Evolutionary conservation across 1,140 invertebrate species (phyloP).

Genomic region (Lucilia sericata): DNA sequence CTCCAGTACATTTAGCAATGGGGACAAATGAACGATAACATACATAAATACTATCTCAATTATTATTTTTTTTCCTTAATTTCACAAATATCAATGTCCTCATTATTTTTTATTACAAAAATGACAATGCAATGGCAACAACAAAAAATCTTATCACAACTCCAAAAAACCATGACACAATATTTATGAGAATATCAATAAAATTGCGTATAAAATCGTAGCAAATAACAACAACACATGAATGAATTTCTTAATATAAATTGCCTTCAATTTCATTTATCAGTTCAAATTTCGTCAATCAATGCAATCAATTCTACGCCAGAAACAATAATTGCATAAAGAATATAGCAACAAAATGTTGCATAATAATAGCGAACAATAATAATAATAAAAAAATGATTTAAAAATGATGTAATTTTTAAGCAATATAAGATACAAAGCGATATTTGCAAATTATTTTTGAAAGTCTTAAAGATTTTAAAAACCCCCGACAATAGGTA

Average conservation of each 20-base stretch:
- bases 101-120: background rate
- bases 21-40: too few species aligned
- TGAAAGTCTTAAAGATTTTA: too few species aligned
- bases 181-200: background rate
- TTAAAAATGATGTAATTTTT: background rate
- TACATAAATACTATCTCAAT: too few species aligned
- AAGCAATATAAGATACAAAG: too few species aligned
- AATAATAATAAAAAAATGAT: background rate
- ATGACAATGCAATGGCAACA: background rate
- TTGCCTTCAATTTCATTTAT: constrained; percentile 57
- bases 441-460: too few species aligned
- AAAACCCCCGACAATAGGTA: too few species aligned
- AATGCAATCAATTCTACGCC: background rate
- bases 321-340: too few species aligned
- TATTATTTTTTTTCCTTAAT: background rate
- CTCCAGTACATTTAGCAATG: too few species aligned
- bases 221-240: background rate
- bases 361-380: background rate
- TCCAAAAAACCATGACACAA: constrained; percentile 1
- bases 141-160: constrained; percentile 10
- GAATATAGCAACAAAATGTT: background rate
- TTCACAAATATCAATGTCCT: background rate
- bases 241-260: background rate
- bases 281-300: constrained; percentile 57
- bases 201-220: background rate